Conservation (phyloP, 1,140 invertebrate species). For the Amyelois transitella region DNA sequence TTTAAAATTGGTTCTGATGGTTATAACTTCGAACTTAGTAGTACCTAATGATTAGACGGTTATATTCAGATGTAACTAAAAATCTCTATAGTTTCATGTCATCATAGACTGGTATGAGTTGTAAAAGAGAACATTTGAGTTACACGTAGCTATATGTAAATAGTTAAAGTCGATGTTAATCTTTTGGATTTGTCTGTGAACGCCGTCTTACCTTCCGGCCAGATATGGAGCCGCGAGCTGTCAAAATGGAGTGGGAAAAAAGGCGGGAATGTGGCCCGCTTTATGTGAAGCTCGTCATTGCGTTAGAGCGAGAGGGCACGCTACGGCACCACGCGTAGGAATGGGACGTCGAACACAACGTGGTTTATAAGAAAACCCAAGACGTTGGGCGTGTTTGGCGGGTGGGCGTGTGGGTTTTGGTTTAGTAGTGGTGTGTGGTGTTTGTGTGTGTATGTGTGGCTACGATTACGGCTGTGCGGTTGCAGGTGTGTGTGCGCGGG, state of each 20-base stretch:
- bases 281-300: conserved; percentile 72
- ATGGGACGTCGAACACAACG: conserved; percentile 58
- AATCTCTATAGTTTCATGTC: too few species aligned
- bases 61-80: too few species aligned
- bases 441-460: conserved; percentile 38
- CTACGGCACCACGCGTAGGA: conserved; percentile 23
- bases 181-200: conserved; percentile 37
- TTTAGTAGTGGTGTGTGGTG: conserved; percentile 44
- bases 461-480: conserved; percentile 24
- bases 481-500: conserved; percentile 26
- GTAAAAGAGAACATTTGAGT: too few species aligned
- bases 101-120: too few species aligned
- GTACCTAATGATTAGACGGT: too few species aligned
- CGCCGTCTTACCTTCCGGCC: conserved; percentile 64
- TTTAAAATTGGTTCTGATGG: too few species aligned
- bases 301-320: conserved; percentile 43
- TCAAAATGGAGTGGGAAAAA: conserved; percentile 75
- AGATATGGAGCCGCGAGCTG: conserved; percentile 73
- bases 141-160: too few species aligned
- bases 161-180: background rate
- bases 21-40: too few species aligned
- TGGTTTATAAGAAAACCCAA: conserved; percentile 74
- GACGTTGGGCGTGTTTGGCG: conserved; percentile 73
- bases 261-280: conserved; percentile 72
- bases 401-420: conserved; percentile 66